phyloP scores from a whole-genome alignment of 2,113 vertebrate species.

The Pomatostomus ruficeps region DNA sequence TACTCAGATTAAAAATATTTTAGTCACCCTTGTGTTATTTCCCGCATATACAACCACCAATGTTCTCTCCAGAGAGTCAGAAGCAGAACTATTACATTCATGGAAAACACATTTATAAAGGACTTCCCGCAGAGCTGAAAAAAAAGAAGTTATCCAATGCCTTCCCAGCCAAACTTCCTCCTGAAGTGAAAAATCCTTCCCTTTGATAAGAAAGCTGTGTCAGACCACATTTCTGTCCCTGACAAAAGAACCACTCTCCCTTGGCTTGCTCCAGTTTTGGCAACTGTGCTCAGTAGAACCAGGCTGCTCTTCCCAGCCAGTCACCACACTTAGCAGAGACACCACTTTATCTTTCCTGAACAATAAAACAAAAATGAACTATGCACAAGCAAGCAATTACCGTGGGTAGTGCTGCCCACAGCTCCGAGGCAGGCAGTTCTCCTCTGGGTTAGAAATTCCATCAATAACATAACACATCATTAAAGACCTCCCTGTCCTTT shows the following conservation, averaged over 20 bases:
- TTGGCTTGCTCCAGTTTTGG: neutral
- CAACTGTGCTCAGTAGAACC: neutral
- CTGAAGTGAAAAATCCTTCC: conserved; percentile 40
- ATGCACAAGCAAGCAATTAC: neutral
- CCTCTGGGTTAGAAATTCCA: conserved; percentile 4
- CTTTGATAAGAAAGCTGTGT: conserved; percentile 29
- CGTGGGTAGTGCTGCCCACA: neutral
- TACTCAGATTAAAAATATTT: neutral
- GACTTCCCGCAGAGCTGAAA: neutral
- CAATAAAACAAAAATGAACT: neutral
- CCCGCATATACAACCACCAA: neutral
- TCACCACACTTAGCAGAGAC: neutral
- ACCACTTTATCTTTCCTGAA: neutral
- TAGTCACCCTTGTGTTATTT: neutral
- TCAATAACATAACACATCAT: neutral
- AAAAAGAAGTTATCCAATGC: neutral
- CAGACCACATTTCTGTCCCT: neutral
- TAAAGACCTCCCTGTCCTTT: neutral
- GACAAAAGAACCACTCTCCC: neutral
- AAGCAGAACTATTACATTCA: neutral
- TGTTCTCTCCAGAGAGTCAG: neutral
- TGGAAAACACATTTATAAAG: neutral
- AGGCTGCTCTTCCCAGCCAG: neutral
- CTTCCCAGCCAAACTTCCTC: conserved; percentile 39
- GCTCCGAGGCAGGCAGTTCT: neutral